Evolutionary conservation across 1,140 invertebrate species (phyloP), one percentile per base, ranked within the genome.

Genomic region (Drosophila sturtevanti): DNA sequence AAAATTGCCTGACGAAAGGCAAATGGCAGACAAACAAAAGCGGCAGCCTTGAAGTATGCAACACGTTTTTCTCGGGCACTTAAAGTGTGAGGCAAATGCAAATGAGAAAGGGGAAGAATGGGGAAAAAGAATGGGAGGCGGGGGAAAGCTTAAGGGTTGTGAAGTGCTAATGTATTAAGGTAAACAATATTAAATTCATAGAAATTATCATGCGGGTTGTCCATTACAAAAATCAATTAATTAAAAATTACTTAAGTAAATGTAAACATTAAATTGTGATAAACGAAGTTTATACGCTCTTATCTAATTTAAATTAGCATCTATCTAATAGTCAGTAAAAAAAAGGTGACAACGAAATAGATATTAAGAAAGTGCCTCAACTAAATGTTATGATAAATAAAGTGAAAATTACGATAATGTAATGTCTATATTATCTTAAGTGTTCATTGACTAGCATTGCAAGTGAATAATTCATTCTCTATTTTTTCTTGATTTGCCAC

Each of bases 21-120:
- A 74, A 73, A 72, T 70, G 66, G 74, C 63, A 79, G 85, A 85
- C 73, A 86, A 73, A 74, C 61, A 68, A 63, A 79, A 82, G 76
- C 61, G 77, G 76, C 79, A 64, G 69, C 84, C 82, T 54, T 84
- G 89, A 82, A 87, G 76, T 87, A 82, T 87, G 79, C 84, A 82
- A 89, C 84, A 79, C 72, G 41, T 82, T 87, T 41, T 48, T 21
- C 48, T 68, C 37, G 16, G 41, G 41, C 41, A 21, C 41, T 44
- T 44, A 44, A 44, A 44, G 41, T 44, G 41, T 38, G 37, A n/a
- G n/a, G n/a, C 6, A 7, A 9, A 16, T 16, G 41, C 18, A 63
- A 70, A 63, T n/a, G 38, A 21, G 54, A 52, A 68, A 62, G 34
- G 11, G 21, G 18, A 37, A 34, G 63, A n/a, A 3, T 31, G 0